Evolutionary conservation across 2,113 vertebrate genomes (phyloP).

Genomic region (Saiga tatarica): DNA sequence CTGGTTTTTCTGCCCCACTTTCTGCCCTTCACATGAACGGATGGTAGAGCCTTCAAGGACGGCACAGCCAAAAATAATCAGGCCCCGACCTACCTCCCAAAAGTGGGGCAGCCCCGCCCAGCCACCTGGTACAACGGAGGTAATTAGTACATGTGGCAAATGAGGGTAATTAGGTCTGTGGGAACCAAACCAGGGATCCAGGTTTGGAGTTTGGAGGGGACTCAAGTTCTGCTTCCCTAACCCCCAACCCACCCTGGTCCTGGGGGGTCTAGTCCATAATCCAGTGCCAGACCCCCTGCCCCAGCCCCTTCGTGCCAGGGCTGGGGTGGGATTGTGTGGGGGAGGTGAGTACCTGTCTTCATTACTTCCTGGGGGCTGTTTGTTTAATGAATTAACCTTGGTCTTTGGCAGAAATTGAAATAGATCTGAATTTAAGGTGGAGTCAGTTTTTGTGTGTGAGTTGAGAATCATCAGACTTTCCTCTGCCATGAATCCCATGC

Average conservation of each 20-base stretch:
- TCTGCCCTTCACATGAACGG: constrained; percentile 38
- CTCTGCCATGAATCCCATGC: not conserved
- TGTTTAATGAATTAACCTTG: not conserved
- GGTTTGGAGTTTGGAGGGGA: not conserved
- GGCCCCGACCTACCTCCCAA: constrained; percentile 67
- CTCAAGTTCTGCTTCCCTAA: fast-evolving
- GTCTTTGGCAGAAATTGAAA: not conserved
- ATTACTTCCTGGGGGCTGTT: not conserved
- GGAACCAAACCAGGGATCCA: not conserved
- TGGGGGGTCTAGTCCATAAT: not conserved
- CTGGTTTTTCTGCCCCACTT: constrained; percentile 53
- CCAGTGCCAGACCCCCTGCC: fast-evolving
- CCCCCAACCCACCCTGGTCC: not conserved
- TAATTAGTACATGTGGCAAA: constrained; percentile 52
- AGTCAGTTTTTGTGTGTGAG: not conserved
- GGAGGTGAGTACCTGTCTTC: not conserved
- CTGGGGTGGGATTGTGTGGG: not conserved
- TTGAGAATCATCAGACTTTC: not conserved
- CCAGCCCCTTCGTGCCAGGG: not conserved
- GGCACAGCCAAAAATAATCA: constrained; percentile 64
- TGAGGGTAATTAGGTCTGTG: constrained; percentile 64
- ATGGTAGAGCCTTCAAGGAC: constrained; percentile 41
- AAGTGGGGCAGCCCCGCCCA: constrained; percentile 65
- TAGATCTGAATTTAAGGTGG: not conserved
- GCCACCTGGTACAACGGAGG: constrained; percentile 43